phyloP scores from a whole-genome alignment of 1,140 invertebrate species.

The Orius laevigatus region DNA sequence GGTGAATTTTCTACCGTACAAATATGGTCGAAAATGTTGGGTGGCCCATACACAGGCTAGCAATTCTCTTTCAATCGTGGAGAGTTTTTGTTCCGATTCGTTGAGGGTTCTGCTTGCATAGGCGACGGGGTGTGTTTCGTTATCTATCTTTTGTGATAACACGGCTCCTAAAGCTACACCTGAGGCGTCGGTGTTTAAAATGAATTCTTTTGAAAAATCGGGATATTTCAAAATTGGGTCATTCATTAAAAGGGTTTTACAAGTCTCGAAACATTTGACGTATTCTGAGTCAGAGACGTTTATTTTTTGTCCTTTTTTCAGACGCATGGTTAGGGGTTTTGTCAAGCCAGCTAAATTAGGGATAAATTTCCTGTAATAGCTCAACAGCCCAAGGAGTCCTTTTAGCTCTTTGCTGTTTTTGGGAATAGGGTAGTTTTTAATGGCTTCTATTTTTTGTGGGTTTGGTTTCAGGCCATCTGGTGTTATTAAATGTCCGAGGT shows the following conservation, averaged over 20 bases:
- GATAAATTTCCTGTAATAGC: constrained; percentile 21
- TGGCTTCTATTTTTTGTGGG: constrained; percentile 22
- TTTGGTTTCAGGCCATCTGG: constrained; percentile 23
- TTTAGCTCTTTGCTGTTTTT: constrained; percentile 15
- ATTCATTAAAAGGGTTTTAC: constrained; percentile 26
- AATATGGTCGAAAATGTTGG: constrained; percentile 30
- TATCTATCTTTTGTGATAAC: constrained; percentile 22
- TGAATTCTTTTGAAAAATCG: constrained; percentile 20
- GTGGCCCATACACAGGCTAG: constrained; percentile 28
- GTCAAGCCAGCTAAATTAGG: constrained; percentile 20
- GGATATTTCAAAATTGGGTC: constrained; percentile 21
- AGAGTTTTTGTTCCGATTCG: constrained; percentile 28
- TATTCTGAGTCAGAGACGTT: background rate
- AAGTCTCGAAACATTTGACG: constrained; percentile 24
- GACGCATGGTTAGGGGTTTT: constrained; percentile 21
- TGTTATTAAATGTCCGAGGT: constrained; percentile 24
- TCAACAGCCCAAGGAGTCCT: constrained; percentile 19
- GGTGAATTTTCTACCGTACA: constrained; percentile 2
- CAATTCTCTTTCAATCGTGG: constrained; percentile 27
- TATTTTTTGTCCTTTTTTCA: constrained; percentile 20
- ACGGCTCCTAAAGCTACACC: constrained; percentile 18
- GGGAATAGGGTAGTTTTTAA: constrained; percentile 19
- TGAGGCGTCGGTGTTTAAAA: constrained; percentile 19
- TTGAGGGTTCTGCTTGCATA: constrained; percentile 28
- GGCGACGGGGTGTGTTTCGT: constrained; percentile 21